Percentiles rank a stretch among this genome's conserved stretches.
These are phyloP conservation scores for Sturnus vulgaris DNA, from an alignment of 2,113 vertebrate genomes.

Conservation along the genomic window DNA sequence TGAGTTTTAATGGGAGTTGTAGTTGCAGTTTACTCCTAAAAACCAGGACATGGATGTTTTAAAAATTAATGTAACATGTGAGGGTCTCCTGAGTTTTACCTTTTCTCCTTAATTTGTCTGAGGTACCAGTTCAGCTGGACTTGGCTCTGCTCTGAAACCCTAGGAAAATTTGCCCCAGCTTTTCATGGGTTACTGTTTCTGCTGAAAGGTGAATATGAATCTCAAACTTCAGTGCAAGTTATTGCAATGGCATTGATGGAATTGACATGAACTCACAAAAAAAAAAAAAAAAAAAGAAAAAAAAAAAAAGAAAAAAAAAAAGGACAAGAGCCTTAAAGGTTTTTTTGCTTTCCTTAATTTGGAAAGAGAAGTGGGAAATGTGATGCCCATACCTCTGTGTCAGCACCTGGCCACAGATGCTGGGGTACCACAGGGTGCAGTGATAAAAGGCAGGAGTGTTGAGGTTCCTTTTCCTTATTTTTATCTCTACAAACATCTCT, in stretches of 20 bases:
- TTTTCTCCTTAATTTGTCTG: not conserved
- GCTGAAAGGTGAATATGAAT: not conserved
- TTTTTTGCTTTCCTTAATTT: not conserved
- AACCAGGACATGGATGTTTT: not conserved
- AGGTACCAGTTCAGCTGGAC: not conserved
- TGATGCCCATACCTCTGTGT: not conserved
- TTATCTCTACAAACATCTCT: not conserved
- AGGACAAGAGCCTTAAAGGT: not conserved
- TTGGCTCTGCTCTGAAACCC: not conserved
- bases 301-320: not conserved
- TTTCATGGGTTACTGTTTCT: not conserved
- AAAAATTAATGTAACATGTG: slow-evolving; percentile 24
- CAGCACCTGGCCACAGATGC: not conserved
- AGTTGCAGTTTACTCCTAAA: not conserved
- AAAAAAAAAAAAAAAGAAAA: not conserved
- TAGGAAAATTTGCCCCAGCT: not conserved
- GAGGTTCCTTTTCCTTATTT: not conserved
- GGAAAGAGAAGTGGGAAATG: not conserved
- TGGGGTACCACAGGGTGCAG: not conserved
- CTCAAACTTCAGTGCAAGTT: not conserved
- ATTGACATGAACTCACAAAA: not conserved
- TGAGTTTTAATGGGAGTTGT: not conserved
- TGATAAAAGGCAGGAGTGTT: not conserved
- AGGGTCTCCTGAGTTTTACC: not conserved
- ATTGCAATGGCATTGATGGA: not conserved